A percentile compares a stretch with the other conserved stretches of the same genome.
These are phyloP conservation scores for Peromyscus eremicus DNA, from an alignment of 2,797 vertebrate genomes.

Conservation along the genomic window DNA sequence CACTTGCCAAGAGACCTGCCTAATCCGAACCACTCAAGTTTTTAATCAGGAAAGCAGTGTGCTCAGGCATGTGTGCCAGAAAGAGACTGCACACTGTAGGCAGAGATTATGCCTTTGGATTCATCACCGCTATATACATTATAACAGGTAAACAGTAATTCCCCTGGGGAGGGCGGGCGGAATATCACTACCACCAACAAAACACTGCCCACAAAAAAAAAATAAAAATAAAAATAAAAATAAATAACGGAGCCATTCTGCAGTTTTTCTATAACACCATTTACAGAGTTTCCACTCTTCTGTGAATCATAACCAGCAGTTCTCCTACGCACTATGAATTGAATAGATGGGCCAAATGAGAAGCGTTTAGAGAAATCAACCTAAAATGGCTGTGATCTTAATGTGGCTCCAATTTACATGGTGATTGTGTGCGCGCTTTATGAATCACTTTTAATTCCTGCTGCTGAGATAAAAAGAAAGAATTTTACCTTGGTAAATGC, in stretches of 20 bases:
- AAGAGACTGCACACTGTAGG: neutral
- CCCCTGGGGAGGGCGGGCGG: neutral
- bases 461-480: slow-evolving; percentile 65
- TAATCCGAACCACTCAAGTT: neutral
- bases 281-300: neutral
- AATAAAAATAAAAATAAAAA: neutral
- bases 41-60: neutral
- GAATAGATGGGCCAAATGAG: slow-evolving; percentile 50
- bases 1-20: slow-evolving; percentile 8
- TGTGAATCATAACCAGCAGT: neutral
- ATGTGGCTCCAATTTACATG: slow-evolving; percentile 60
- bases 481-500: slow-evolving; percentile 63
- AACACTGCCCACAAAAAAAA: neutral
- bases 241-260: neutral
- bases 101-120: neutral
- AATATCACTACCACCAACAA: neutral
- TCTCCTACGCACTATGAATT: neutral
- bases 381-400: neutral
- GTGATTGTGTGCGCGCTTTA: slow-evolving; percentile 47
- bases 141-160: slow-evolving; percentile 14
- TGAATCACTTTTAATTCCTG: slow-evolving; percentile 65
- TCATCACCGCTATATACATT: neutral
- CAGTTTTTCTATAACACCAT: slow-evolving; percentile 17
- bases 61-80: neutral
- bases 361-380: slow-evolving; percentile 43